Evolutionary conservation across 2,888 invertebrate genomes (phyloP).

Genomic region (Lutraria lutraria): DNA sequence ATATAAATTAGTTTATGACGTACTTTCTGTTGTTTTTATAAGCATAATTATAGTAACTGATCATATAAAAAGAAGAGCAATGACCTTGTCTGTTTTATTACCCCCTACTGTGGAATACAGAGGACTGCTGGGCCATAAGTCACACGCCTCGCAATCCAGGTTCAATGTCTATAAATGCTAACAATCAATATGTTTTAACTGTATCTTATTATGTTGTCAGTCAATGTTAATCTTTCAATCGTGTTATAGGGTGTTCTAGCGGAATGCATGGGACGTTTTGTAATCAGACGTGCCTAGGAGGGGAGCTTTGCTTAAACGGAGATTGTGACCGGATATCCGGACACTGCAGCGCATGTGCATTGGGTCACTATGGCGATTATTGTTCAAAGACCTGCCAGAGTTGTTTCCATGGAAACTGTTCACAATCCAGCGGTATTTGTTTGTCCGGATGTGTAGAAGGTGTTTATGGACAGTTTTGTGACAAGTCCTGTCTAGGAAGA

Average conservation of each 20-base stretch:
- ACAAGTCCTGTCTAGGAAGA: constrained; percentile 11
- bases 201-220: too few species aligned
- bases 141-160: too few species aligned
- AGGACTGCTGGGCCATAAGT: too few species aligned
- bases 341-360: constrained; percentile 43
- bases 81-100: too few species aligned
- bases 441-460: constrained; percentile 38
- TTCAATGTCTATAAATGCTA: too few species aligned
- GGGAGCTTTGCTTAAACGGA: constrained; percentile 29
- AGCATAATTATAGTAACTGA: too few species aligned
- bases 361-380: constrained; percentile 31
- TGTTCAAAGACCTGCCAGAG: constrained; percentile 37
- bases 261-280: constrained; percentile 54
- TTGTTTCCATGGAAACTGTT: constrained; percentile 43
- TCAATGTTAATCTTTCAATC: not conserved
- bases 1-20: too few species aligned
- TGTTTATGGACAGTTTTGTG: constrained; percentile 43
- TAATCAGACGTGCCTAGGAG: constrained; percentile 43
- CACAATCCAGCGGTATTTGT: constrained; percentile 40
- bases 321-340: constrained; percentile 49
- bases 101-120: too few species aligned
- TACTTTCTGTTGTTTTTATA: too few species aligned
- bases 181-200: too few species aligned
- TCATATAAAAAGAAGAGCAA: too few species aligned
- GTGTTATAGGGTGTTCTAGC: constrained; percentile 48